phyloP scores from a whole-genome alignment of 2,888 invertebrate genomes.

The Quadriops clusia region DNA sequence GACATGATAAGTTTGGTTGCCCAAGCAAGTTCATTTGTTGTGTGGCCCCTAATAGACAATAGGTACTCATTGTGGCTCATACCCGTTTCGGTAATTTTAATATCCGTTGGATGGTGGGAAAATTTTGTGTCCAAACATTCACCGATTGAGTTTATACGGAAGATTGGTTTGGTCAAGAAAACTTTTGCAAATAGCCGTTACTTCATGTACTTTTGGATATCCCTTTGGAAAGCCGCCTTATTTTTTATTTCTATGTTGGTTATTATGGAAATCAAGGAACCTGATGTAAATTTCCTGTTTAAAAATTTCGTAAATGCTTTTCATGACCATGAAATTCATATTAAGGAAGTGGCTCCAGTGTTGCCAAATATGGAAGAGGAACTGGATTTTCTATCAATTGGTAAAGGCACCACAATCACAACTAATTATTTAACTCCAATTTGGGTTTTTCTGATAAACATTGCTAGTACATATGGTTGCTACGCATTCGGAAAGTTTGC shows the following conservation, averaged over 20 bases:
- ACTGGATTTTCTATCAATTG: conserved; percentile 21
- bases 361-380: neutral
- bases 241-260: conserved; percentile 49
- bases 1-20: conserved; percentile 50
- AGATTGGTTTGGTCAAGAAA: conserved; percentile 33
- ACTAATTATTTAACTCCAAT: conserved; percentile 34
- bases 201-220: conserved; percentile 58
- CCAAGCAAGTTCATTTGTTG: conserved; percentile 54
- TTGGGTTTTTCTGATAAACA: conserved; percentile 54
- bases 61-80: conserved; percentile 47
- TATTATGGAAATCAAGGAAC: conserved; percentile 40
- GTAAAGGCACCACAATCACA: conserved; percentile 9
- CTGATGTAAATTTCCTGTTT: conserved; percentile 40
- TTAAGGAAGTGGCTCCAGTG: conserved; percentile 28
- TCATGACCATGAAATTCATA: conserved; percentile 39
- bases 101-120: conserved; percentile 77
- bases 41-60: conserved; percentile 51
- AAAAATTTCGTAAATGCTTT: conserved; percentile 39
- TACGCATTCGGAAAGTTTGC: conserved; percentile 66
- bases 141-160: conserved; percentile 25
- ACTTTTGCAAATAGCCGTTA: conserved; percentile 42
- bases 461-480: conserved; percentile 51
- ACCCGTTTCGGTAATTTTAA: conserved; percentile 51
- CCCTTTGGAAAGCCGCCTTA: conserved; percentile 64
- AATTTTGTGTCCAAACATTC: conserved; percentile 51